Evolutionary conservation across 1,140 invertebrate species (phyloP).

Genomic region (Plectrocnemia conspersa): DNA sequence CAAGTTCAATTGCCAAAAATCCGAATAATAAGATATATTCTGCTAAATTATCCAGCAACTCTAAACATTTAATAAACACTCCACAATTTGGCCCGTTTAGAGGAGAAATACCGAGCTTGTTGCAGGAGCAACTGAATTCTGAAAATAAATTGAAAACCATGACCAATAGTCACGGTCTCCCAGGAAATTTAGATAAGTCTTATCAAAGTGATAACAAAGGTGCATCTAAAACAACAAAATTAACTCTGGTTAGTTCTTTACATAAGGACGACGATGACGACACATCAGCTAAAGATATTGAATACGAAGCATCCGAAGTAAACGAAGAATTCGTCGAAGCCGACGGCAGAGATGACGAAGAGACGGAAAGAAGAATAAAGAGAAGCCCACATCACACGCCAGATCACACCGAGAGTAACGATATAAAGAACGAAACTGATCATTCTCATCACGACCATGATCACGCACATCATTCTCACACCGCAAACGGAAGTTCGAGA

Average conservation of each 20-base stretch:
- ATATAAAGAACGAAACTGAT: slow-evolving; percentile 1
- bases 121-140: slow-evolving; percentile 33
- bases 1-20: slow-evolving; percentile 53
- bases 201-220: background rate
- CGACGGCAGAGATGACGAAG: slow-evolving; percentile 14
- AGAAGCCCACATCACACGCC: slow-evolving; percentile 28
- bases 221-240: slow-evolving; percentile 18
- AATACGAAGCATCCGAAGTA: slow-evolving; percentile 35
- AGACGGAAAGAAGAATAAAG: slow-evolving; percentile 16
- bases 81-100: slow-evolving; percentile 68
- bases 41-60: slow-evolving; percentile 53
- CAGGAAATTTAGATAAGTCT: slow-evolving; percentile 23
- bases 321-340: slow-evolving; percentile 32
- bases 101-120: slow-evolving; percentile 61
- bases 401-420: slow-evolving; percentile 20
- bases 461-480: slow-evolving; percentile 29
- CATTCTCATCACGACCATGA: slow-evolving; percentile 20
- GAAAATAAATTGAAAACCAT: slow-evolving; percentile 28
- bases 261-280: slow-evolving; percentile 20
- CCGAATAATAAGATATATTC: slow-evolving; percentile 45
- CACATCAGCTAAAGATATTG: slow-evolving; percentile 23
- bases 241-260: slow-evolving; percentile 20
- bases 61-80: slow-evolving; percentile 56
- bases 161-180: slow-evolving; percentile 28
- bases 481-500: slow-evolving; percentile 18